Evolutionary conservation across 2,797 vertebrate genomes (phyloP).

Genomic region (Platyrinchus mystaceus): DNA sequence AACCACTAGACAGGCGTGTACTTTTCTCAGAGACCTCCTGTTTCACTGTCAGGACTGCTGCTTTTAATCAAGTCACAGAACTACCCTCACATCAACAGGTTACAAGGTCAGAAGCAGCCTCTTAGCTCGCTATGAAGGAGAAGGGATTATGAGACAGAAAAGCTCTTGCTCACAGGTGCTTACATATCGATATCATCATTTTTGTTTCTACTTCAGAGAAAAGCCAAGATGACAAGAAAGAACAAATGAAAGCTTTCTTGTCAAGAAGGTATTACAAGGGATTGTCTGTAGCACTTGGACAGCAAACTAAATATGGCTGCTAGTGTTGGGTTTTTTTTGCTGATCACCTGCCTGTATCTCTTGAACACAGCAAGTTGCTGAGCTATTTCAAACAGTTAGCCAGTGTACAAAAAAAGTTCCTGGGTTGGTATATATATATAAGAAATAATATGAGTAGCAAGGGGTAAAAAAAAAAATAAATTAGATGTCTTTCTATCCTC

Average conservation of each 20-base stretch:
- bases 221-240: background rate
- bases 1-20: background rate
- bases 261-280: constrained; percentile 1
- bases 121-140: background rate
- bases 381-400: background rate
- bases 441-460: background rate
- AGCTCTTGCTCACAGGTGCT: constrained; percentile 2
- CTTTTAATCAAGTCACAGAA: constrained; percentile 43
- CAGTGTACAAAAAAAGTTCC: background rate
- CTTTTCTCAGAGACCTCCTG: background rate
- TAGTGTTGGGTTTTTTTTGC: background rate
- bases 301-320: background rate
- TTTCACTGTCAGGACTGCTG: constrained; percentile 10
- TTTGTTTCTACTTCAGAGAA: constrained; percentile 37
- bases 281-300: background rate
- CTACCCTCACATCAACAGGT: constrained; percentile 39
- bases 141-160: background rate
- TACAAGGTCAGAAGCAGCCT: constrained; percentile 32
- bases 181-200: background rate
- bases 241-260: background rate
- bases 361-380: background rate
- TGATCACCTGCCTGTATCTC: background rate
- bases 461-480: background rate
- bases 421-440: background rate
- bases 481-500: background rate